Percentiles rank a stretch among this genome's conserved stretches.
These are phyloP conservation scores for Galerucella pusilla DNA, from an alignment of 2,888 invertebrate species.

Conservation along the genomic window DNA sequence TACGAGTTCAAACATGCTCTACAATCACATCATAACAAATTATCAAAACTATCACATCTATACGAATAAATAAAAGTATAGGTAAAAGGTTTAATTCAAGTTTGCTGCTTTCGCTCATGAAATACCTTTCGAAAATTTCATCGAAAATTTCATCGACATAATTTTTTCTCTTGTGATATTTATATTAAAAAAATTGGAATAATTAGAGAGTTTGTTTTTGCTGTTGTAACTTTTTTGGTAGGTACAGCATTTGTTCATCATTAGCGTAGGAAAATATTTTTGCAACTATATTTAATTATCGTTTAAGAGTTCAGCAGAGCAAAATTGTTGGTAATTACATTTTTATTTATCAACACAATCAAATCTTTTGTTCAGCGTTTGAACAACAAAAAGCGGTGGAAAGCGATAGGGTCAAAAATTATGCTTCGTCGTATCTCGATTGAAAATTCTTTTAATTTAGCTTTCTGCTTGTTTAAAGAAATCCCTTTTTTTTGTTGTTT, in stretches of 20 bases:
- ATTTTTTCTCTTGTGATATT: too few species aligned
- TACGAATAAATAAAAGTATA: too few species aligned
- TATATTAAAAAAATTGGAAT: too few species aligned
- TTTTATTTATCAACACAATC: conserved; percentile 49
- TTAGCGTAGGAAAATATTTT: conserved; percentile 25
- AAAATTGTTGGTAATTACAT: conserved; percentile 42
- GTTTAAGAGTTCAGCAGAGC: conserved; percentile 28
- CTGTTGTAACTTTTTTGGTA: conserved; percentile 4
- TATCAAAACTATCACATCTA: too few species aligned
- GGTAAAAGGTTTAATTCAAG: too few species aligned
- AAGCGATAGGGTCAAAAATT: conserved; percentile 45
- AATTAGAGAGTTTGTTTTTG: background rate
- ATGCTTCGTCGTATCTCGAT: conserved; percentile 54
- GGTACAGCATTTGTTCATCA: conserved; percentile 23
- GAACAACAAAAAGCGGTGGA: conserved; percentile 40
- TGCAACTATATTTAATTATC: conserved; percentile 36
- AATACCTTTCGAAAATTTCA: too few species aligned
- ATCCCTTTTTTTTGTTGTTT: conserved; percentile 53
- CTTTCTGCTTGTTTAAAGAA: conserved; percentile 62
- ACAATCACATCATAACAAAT: too few species aligned
- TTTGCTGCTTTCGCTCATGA: too few species aligned
- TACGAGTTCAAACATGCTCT: too few species aligned
- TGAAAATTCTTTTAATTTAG: conserved; percentile 64
- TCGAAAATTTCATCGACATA: too few species aligned
- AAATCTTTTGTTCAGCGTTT: conserved; percentile 42